These are phyloP conservation scores for Oscheius sp. DNA, from an alignment of 2,888 invertebrate species.

Conservation along the genomic window DNA sequence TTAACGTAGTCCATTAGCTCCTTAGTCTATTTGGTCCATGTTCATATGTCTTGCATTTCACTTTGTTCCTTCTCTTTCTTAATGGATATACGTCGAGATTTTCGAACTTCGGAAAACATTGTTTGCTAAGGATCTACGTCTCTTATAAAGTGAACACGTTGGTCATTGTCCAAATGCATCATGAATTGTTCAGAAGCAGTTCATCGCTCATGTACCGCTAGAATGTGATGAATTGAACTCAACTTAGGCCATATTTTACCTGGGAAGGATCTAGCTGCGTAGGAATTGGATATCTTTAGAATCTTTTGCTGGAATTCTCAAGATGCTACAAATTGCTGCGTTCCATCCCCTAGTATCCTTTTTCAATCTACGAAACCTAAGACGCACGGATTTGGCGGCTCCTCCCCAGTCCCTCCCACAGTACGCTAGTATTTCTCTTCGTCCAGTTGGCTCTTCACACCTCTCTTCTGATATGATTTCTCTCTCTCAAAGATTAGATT, in stretches of 20 bases:
- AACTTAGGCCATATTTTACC: too few relatives aligned
- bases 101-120: background rate
- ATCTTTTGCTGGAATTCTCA: too few relatives aligned
- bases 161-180: background rate
- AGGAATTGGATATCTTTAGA: too few relatives aligned
- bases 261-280: too few relatives aligned
- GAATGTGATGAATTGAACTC: too few relatives aligned
- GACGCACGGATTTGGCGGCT: conserved; percentile 20
- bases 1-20: background rate
- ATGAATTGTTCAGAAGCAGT: conserved; percentile 4
- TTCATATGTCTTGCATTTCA: conserved; percentile 5
- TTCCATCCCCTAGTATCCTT: conserved; percentile 4
- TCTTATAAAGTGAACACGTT: background rate
- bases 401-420: conserved; percentile 19
- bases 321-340: background rate
- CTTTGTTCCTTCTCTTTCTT: background rate
- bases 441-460: background rate
- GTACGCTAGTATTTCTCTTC: background rate
- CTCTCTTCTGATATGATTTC: background rate
- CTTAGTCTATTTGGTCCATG: background rate
- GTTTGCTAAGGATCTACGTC: background rate
- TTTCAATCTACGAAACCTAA: conserved; percentile 15
- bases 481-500: background rate
- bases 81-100: conserved; percentile 5
- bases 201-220: too few relatives aligned